Evolutionary conservation across 2,797 vertebrate genomes (phyloP).

Genomic region (Mormyrus hasselquistii): DNA sequence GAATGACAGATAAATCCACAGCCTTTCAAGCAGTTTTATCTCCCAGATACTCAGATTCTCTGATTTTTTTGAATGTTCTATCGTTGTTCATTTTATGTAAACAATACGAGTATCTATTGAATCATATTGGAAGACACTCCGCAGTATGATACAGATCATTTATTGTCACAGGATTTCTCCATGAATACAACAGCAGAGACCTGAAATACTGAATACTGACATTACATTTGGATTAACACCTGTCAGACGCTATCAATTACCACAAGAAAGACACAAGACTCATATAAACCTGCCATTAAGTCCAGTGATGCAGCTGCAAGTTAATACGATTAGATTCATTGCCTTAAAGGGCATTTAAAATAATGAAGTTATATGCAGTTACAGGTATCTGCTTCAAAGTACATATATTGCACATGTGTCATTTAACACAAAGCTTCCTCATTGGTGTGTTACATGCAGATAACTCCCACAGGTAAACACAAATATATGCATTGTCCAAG

Average conservation of each 20-base stretch:
- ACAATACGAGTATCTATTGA: not conserved
- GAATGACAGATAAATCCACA: not conserved
- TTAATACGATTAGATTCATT: not conserved
- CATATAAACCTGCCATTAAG: not conserved
- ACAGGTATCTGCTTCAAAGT: not conserved
- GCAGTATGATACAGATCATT: not conserved
- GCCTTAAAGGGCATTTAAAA: not conserved
- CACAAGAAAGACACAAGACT: not conserved
- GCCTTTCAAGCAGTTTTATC: not conserved
- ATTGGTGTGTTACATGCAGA: constrained; percentile 13
- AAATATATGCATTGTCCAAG: not conserved
- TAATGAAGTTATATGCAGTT: not conserved
- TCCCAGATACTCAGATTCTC: not conserved
- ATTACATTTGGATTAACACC: constrained; percentile 6
- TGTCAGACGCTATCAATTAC: not conserved
- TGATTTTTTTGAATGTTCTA: not conserved
- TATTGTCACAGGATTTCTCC: not conserved
- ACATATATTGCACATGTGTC: not conserved
- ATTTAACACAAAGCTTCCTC: not conserved
- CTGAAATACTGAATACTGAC: constrained; percentile 9
- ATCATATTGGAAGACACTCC: not conserved
- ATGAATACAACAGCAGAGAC: not conserved
- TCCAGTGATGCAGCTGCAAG: not conserved
- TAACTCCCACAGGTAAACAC: not conserved
- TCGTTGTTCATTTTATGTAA: not conserved